Percentiles rank a stretch among this genome's conserved stretches.
Conservation (phyloP, 2,113 vertebrate species). For the Sphyrna mokarran region DNA sequence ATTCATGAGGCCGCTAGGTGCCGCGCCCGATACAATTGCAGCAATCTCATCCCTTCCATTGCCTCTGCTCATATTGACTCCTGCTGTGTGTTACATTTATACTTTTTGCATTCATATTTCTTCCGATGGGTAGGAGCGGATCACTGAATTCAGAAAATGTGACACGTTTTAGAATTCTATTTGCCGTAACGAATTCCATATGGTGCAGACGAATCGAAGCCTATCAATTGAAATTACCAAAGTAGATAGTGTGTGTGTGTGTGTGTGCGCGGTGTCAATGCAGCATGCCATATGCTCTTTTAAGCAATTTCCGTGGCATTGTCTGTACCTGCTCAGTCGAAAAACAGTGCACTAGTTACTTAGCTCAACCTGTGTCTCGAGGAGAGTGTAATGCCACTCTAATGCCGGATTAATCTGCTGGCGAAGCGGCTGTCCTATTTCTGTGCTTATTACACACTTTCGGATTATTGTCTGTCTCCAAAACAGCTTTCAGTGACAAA, state of each 20-base stretch:
- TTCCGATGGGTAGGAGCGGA: no score
- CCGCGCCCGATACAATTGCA: slow-evolving; percentile 1
- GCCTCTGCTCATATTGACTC: background rate
- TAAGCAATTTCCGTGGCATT: background rate
- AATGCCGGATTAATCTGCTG: background rate
- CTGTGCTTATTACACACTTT: background rate
- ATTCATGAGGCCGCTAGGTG: background rate
- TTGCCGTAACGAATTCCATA: background rate
- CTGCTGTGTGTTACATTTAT: no score
- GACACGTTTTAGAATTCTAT: background rate
- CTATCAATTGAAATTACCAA: background rate
- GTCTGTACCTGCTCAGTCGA: background rate
- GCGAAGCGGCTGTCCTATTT: background rate
- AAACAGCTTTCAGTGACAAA: slow-evolving; percentile 20
- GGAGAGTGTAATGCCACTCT: background rate
- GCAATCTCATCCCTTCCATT: background rate
- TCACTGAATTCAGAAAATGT: background rate
- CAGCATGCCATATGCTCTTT: slow-evolving; percentile 20
- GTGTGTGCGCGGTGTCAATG: background rate
- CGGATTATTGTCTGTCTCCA: background rate
- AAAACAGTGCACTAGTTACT: background rate
- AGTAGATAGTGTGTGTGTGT: background rate
- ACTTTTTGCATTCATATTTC: background rate
- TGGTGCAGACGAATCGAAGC: background rate
- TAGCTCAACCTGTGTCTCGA: background rate